These are phyloP conservation scores for Pantelozetes paolii DNA, from an alignment of 2,888 invertebrate species.

Conservation along the genomic window DNA sequence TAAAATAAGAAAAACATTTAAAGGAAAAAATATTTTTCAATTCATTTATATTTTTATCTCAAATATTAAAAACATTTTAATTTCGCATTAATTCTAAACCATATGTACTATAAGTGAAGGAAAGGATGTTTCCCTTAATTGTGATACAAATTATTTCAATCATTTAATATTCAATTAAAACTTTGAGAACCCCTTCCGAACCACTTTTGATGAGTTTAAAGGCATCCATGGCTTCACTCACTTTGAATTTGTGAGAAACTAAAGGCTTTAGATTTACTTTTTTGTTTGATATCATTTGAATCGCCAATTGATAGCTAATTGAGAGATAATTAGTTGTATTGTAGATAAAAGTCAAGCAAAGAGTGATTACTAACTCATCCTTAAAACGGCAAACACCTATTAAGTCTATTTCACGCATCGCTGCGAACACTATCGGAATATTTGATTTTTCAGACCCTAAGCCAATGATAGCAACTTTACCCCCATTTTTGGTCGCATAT, in stretches of 20 bases:
- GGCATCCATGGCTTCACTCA: conserved; percentile 50
- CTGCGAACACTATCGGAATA: conserved; percentile 40
- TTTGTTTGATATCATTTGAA: conserved; percentile 43
- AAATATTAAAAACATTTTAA: no score
- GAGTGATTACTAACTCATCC: conserved; percentile 4
- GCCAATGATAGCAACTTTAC: conserved; percentile 42
- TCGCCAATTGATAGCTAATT: conserved; percentile 45
- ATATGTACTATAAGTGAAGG: no score
- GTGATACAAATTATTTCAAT: background rate
- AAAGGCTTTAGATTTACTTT: conserved; percentile 44
- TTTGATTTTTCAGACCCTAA: conserved; percentile 32
- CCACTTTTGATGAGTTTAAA: conserved; percentile 50
- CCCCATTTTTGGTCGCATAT: conserved; percentile 47
- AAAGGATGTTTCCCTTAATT: no score
- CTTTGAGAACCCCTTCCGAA: background rate
- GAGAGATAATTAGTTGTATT: background rate
- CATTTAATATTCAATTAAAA: background rate
- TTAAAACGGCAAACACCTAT: conserved; percentile 44
- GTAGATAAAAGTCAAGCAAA: background rate
- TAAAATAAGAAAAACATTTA: no score
- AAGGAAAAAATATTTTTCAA: no score
- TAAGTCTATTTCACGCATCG: conserved; percentile 43
- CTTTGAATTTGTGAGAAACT: conserved; percentile 45
- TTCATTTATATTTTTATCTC: no score
- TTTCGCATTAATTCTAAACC: no score